Evolutionary conservation across 1,140 invertebrate genomes (phyloP), one percentile per base, ranked within the genome.

Genomic region (Hormaphis cornu): DNA sequence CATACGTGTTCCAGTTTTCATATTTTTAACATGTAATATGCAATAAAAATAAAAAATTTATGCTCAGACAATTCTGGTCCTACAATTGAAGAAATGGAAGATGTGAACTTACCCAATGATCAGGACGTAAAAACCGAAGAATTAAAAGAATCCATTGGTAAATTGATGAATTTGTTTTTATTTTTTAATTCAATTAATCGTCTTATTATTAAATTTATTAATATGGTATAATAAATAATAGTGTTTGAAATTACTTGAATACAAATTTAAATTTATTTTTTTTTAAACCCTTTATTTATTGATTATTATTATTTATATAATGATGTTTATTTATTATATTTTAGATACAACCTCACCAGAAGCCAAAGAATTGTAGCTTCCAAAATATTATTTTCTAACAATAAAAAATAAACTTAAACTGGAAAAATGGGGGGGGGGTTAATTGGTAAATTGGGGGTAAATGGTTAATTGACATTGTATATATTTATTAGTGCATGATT

Each of bases 81-180:
- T 14, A 66, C 7, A 24, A 46, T 66, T 48, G 44, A 66, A 66
- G 61, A 66, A n/a, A 6, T 46, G 14, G 61, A 35, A 3, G 61
- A 66, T 58, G 16, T 20, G 10, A 30, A 35, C 6, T 12, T 26
- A 46, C 16, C 28, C 48, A 18, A 33, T 24, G 14, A 48, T 50
- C 12, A 5, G 46, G 30, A 40, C 40, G 54, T 24, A 10, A 40
- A 63, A 16, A 22, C 14, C 24, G 50, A 59, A 46, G 12, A 44
- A 2, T 18, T 42, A 44, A 48, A 66, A 70, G 53, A 70, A 30
- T 44, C 20, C 50, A 33, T 35, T 30, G 44, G 40, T 61, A 30
- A 53, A 37, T 30, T 52, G 24, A 28, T 22, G 35, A 37, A 37
- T 37, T 8, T 37, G 35, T 37, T 37, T 8, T 14, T n/a, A n/a